Percentiles rank a stretch among this genome's conserved stretches.
phyloP scores from a whole-genome alignment of 2,888 invertebrate genomes.

The Amaurobius ferox region DNA sequence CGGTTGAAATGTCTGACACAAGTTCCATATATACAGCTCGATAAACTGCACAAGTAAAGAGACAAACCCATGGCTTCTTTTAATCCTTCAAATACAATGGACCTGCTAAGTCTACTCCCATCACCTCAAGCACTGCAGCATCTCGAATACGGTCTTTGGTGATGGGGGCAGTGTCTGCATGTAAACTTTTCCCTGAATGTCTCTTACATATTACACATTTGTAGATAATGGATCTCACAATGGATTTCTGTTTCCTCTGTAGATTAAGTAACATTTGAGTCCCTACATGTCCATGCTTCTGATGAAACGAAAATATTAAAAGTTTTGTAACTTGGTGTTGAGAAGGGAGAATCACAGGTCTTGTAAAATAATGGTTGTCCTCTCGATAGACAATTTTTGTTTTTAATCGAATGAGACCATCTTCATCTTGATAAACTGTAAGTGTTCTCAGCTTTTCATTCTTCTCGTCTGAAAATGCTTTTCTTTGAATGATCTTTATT shows the following conservation, averaged over 20 bases:
- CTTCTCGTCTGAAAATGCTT: neutral
- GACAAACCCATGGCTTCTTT: neutral
- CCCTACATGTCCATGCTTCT: conserved; percentile 10
- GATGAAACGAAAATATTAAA: too few species aligned
- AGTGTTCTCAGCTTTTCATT: neutral
- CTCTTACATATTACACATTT: conserved; percentile 14
- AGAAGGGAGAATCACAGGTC: conserved; percentile 15
- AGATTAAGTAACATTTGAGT: conserved; percentile 13
- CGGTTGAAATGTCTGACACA: neutral
- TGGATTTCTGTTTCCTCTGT: conserved; percentile 10
- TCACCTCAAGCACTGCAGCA: neutral
- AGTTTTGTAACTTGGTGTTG: too few species aligned
- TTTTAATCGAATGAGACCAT: neutral
- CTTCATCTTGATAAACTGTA: neutral
- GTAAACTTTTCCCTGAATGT: too few species aligned
- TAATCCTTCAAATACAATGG: neutral
- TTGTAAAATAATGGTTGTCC: neutral
- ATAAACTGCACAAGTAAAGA: conserved; percentile 15
- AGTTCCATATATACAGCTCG: conserved; percentile 2
- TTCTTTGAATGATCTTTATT: too few species aligned
- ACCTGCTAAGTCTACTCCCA: neutral
- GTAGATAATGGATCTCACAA: neutral
- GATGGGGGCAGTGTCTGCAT: too few species aligned
- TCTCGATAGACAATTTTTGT: neutral
- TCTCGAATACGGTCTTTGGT: neutral